Conservation (phyloP, 2,888 invertebrate species). For the Hoplodrina blanda region DNA sequence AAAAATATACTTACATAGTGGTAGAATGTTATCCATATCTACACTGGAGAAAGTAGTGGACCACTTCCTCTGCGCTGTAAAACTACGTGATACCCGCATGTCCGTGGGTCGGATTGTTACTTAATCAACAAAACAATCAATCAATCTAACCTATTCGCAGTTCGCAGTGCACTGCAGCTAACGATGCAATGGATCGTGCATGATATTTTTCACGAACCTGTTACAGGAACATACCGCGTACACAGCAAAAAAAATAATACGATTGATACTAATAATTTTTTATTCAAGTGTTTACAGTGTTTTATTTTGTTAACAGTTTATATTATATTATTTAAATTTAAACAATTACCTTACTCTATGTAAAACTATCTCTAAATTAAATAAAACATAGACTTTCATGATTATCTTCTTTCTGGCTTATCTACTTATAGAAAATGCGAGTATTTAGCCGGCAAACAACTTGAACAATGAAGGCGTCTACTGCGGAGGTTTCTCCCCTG, state of each 20-base stretch:
- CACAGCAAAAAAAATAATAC: conserved; percentile 21
- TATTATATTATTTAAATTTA: conserved; percentile 61
- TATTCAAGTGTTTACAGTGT: conserved; percentile 58
- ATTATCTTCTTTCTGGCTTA: conserved; percentile 13
- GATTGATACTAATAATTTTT: conserved; percentile 47
- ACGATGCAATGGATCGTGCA: not conserved
- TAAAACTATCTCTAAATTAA: conserved; percentile 55
- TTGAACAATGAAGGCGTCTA: not conserved
- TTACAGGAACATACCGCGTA: not conserved
- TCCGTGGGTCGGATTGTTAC: conserved; percentile 13
- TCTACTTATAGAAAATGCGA: conserved; percentile 44
- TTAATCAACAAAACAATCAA: conserved; percentile 21
- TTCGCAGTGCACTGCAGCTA: conserved; percentile 26
- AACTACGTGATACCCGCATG: not conserved
- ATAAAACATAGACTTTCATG: conserved; percentile 27
- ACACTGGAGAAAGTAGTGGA: conserved; percentile 17
- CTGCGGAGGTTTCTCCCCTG: not conserved
- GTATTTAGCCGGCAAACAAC: not conserved
- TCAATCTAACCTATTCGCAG: conserved; percentile 19
- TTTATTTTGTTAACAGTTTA: conserved; percentile 62
- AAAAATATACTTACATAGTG: conserved; percentile 2
- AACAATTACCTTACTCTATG: conserved; percentile 59
- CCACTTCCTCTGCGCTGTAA: not conserved
- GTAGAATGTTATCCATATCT: conserved; percentile 1
- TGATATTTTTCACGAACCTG: no score